Evolutionary conservation across 2,113 vertebrate species (phyloP), one percentile per base, ranked within the genome.

Genomic region (Misgurnus anguillicaudatus): DNA sequence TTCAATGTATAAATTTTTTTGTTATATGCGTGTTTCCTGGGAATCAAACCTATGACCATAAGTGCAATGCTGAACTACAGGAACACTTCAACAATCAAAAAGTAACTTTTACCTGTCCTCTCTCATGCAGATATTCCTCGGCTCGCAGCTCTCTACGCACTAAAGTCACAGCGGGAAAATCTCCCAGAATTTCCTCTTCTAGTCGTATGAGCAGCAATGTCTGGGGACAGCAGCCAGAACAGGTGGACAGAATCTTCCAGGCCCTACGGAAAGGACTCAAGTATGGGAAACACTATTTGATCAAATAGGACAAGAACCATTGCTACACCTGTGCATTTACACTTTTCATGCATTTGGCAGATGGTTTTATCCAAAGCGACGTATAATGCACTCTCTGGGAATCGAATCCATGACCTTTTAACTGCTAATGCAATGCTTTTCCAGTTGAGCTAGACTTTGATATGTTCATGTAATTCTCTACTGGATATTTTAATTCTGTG

Each of bases 181-280:
- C 92, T 38, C 85, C 94, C 88, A 96, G 91, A 86, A 90, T 82
- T 19, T 93, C 90, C 9, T 90, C 93, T 1, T 87, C 95, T 73
- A 87, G 89, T 79, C 93, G 93, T 82, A 91, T 87, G 4, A 58
- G 89, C 0, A 87, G 89, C 5, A 55, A 91, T 70, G 86, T 89
- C 80, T 94, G 94, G 86, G 87, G 86, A 7, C 90, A 93, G 72
- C 94, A 94, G 88, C 96, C 96, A 0, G 94, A 94, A 78, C 94
- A 97, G 79, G 96, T 98, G 81, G 95, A 97, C 92, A 91, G 86
- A 82, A 92, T 97, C 85, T 98, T 96, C 80, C 94, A 94, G 78
- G 95, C 95, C 0, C 88, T 99, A 81, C 92, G 94, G 82, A 95
- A 92, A 89, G 97, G 97, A 84, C 93, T 99, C 74, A 95, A 94